phyloP scores from a whole-genome alignment of 2,113 vertebrate genomes.

The Nothoprocta perdicaria region DNA sequence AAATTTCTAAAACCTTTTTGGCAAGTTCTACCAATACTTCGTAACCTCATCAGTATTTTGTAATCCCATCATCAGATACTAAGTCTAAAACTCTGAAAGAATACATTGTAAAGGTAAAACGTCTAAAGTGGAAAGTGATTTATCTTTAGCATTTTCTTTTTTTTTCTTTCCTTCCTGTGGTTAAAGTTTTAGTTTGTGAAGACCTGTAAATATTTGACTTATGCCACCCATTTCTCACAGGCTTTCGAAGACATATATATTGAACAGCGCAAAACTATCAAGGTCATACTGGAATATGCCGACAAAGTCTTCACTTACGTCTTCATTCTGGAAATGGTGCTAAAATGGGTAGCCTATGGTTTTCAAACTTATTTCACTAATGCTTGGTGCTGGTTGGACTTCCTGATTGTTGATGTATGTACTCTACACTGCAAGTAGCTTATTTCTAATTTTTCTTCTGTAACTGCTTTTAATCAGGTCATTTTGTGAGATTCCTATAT shows the following conservation, averaged over 20 bases:
- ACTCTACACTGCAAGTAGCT: background rate
- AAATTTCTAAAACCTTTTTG: background rate
- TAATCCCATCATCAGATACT: background rate
- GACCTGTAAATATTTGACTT: background rate
- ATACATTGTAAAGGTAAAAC: background rate
- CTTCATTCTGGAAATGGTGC: slow-evolving; percentile 97
- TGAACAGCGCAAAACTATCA: slow-evolving; percentile 85
- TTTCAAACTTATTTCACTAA: slow-evolving; percentile 97
- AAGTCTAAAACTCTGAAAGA: background rate
- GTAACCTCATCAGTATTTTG: background rate
- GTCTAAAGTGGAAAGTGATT: background rate
- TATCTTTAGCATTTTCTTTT: background rate
- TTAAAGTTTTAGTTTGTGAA: slow-evolving; percentile 11
- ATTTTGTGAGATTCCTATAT: background rate
- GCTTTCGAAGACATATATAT: slow-evolving; percentile 96
- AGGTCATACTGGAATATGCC: slow-evolving; percentile 89
- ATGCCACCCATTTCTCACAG: slow-evolving; percentile 68
- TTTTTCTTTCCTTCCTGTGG: background rate
- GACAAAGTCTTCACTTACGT: slow-evolving; percentile 97
- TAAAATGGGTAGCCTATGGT: slow-evolving; percentile 98
- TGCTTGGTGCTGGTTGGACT: slow-evolving; percentile 99
- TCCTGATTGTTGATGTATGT: slow-evolving; percentile 97
- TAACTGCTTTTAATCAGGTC: background rate
- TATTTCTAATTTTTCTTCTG: background rate
- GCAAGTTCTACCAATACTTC: background rate